Evolutionary conservation across 2,113 vertebrate genomes (phyloP).

Genomic region (Protobothrops mucrosquamatus): DNA sequence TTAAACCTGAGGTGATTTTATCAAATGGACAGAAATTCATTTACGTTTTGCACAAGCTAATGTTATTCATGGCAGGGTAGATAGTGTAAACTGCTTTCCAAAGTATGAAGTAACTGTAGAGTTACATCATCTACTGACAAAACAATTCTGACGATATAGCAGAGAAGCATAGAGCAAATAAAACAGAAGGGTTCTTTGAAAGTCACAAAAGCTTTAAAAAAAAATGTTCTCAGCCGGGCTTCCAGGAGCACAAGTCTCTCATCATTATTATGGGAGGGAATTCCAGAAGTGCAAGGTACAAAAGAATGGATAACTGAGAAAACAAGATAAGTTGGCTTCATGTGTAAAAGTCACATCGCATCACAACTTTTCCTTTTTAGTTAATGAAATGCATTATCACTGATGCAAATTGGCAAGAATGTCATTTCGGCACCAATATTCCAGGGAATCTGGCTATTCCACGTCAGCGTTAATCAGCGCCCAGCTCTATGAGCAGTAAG

Average conservation of each 20-base stretch:
- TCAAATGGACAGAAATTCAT: background rate
- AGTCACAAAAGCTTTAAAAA: background rate
- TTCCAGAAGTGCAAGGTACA: background rate
- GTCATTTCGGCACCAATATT: background rate
- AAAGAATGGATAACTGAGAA: background rate
- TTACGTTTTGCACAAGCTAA: background rate
- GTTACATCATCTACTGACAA: background rate
- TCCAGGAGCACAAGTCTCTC: background rate
- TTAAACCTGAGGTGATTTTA: background rate
- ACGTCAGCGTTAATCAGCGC: background rate
- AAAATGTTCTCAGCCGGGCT: background rate
- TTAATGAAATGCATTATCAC: background rate
- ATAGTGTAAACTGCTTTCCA: background rate
- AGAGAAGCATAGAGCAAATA: background rate
- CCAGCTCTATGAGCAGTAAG: background rate
- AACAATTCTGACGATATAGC: background rate
- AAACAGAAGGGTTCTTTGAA: background rate
- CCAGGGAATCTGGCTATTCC: background rate
- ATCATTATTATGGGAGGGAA: background rate
- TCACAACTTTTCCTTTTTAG: background rate
- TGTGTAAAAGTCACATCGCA: background rate
- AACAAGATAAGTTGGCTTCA: background rate
- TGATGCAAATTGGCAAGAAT: background rate
- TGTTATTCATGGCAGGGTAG: background rate
- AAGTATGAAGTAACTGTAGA: background rate